Evolutionary conservation across 2,888 invertebrate species (phyloP).

Genomic region (Zootermopsis nevadensis): DNA sequence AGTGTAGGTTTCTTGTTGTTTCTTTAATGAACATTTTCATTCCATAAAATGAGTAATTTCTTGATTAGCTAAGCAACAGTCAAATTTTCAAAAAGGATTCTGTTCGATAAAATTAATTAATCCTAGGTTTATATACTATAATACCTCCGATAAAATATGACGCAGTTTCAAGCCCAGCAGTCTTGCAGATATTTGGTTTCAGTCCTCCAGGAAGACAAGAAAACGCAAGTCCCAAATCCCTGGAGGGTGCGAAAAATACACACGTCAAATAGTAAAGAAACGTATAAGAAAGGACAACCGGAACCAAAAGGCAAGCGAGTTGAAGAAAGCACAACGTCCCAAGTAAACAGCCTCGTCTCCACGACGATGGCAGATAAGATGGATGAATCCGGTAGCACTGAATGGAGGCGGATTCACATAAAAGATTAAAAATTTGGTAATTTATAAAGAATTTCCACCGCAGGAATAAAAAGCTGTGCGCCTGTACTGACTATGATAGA

Average conservation of each 20-base stretch:
- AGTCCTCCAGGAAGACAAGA: too few relatives aligned
- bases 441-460: background rate
- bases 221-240: background rate
- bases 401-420: background rate
- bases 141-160: too few relatives aligned
- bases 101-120: too few relatives aligned
- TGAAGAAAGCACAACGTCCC: background rate
- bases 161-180: too few relatives aligned
- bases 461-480: background rate
- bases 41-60: too few relatives aligned
- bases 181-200: too few relatives aligned
- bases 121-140: too few relatives aligned
- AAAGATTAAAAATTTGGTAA: conserved; percentile 8
- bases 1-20: too few relatives aligned
- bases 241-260: conserved; percentile 21
- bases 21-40: too few relatives aligned
- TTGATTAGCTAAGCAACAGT: too few relatives aligned
- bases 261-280: conserved; percentile 13
- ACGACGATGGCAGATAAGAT: conserved; percentile 8
- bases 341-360: background rate
- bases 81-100: too few relatives aligned
- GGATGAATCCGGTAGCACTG: background rate
- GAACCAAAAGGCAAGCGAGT: background rate
- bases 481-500: background rate
- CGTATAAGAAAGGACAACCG: conserved; percentile 26